Evolutionary conservation across 2,797 vertebrate genomes (phyloP), one percentile per base, ranked within the genome.

Genomic region (Trachurus trachurus): DNA sequence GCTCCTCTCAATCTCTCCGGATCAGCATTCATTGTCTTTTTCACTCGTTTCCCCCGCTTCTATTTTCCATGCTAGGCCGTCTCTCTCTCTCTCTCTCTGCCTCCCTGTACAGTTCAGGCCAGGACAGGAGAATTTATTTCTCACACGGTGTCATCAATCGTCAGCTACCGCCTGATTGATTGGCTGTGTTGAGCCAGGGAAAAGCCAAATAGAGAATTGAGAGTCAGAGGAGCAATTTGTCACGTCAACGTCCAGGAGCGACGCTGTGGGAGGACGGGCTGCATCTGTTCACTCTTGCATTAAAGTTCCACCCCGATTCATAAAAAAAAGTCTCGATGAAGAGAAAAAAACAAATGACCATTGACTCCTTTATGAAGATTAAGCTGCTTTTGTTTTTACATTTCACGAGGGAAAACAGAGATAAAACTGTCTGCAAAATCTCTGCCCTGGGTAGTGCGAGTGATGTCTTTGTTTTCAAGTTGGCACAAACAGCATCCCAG

Each of bases 101-200:
- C 68, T 68, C 73, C 19, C 29, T 21, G 31, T 56, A 65, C 56
- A 53, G 60, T 80, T 42, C 50, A 73, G 44, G 12, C 64, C 63
- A 13, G n/a, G 54, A 63, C 37, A 50, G 22, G 57, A 57, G 16
- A 56, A 81, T 71, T 31, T 49, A 65, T 69, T 66, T 74, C 69
- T 74, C 62, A 21, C 59, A 4, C 39, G 6, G 34, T 50, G 49
- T 72, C 85, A 81, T 89, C 73, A 44, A 49, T 81, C 19, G 22
- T 39, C 19, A 11, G 42, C 78, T 70, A 29, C 56, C 0, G 26
- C 82, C 79, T 89, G 88, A 92, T 80, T 87, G 89, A 93, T 87
- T 66, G 74, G 53, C 73, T 4, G 29, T 2, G 54, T 31, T 31
- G 57, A 81, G 73, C 39, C 61, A 42, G 19, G 10, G 84, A 81